Evolutionary conservation across 2,888 invertebrate genomes (phyloP), one percentile per base, ranked within the genome.

Genomic region (Platycheirus albimanus): DNA sequence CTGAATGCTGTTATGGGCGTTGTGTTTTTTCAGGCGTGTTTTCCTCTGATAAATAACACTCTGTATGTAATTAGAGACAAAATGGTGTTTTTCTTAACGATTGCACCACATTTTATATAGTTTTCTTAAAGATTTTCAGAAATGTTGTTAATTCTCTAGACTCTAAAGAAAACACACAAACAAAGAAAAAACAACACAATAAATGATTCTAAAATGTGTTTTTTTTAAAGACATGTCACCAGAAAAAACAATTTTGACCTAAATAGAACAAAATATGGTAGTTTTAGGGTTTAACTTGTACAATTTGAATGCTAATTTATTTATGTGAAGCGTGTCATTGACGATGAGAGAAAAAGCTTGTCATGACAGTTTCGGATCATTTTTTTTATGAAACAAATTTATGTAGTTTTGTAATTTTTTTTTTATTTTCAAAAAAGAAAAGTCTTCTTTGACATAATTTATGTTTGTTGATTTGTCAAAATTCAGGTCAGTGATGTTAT

Each of bases 221-320:
- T 61, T 45, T 61, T 30, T 43, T n/a, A 11, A 56, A 56, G 36
- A 56, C 5, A 54, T 61, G 64, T 64, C 58, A 61, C 38, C 24
- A 19, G 43, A 45, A n/a, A 45, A 45, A 45, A 45, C 13, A 17
- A 15, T 54, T 28, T 49, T 64, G 71, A 30, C 66, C 77, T 58
- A 72, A 72, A 78, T 61, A 8, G 17, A 47, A 15, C 20, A 33
- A 20, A 64, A 38, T 61, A 61, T 47, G 45, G 47, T 51, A 38
- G 19, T 63, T 64, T 64, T 70, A 71, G 61, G 80, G 69, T 71
- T 71, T 67, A 77, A 43, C 61, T 45, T 75, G 66, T 71, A 71
- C 56, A 58, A 49, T 75, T 76, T 43, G 64, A 47, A 56, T 70
- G 70, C 51, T 80, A 64, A 80, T 80, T 80, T 80, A 80, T 80